These are phyloP conservation scores for Lepidocyrtinus sp. DNA, from an alignment of 2,888 invertebrate species.

Conservation along the genomic window DNA sequence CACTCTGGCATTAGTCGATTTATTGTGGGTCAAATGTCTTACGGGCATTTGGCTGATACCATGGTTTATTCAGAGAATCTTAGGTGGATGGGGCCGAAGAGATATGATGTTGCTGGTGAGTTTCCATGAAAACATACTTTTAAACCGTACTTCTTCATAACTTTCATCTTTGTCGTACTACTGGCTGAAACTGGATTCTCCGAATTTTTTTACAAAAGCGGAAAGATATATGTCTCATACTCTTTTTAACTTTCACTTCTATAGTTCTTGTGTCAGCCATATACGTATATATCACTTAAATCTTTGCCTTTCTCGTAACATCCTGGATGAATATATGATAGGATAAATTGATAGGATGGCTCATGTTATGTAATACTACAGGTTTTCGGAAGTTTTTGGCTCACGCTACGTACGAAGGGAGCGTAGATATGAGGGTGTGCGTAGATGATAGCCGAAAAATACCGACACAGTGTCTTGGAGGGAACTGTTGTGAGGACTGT, in stretches of 20 bases:
- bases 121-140: background rate
- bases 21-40: conserved; percentile 76
- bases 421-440: conserved; percentile 67
- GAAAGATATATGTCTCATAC: too few relatives aligned
- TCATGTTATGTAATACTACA: conserved; percentile 27
- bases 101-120: conserved; percentile 84
- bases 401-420: conserved; percentile 67
- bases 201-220: too few relatives aligned
- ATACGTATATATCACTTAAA: too few relatives aligned
- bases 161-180: background rate
- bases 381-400: conserved; percentile 66
- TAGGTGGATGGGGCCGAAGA: conserved; percentile 88
- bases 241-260: too few relatives aligned
- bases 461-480: conserved; percentile 65
- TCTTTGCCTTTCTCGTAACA: too few relatives aligned
- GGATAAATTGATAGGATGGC: background rate
- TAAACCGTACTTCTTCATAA: background rate
- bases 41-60: conserved; percentile 89
- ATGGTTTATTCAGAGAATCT: conserved; percentile 84
- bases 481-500: conserved; percentile 67
- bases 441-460: conserved; percentile 63
- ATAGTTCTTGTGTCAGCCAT: too few relatives aligned
- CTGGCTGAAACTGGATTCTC: background rate
- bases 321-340: too few relatives aligned
- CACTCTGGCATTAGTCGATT: conserved; percentile 67